Conservation (phyloP, 1,140 invertebrate species). For the Brachionus calyciflorus region DNA sequence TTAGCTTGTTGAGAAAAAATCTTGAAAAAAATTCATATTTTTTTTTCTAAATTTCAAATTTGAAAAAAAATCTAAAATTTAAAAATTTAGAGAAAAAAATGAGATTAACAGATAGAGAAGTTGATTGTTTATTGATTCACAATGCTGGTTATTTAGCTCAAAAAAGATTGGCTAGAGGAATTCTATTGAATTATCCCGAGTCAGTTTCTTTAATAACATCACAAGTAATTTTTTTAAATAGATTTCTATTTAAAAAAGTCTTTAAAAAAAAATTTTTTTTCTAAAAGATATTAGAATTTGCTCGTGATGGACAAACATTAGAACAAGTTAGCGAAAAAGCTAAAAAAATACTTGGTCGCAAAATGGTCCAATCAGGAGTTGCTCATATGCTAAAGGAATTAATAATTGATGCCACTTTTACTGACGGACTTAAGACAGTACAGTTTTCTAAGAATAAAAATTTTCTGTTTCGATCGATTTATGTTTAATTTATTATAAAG, state of each 20-base stretch:
- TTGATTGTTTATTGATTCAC: conserved; percentile 56
- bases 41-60: neutral
- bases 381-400: conserved; percentile 55
- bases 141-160: conserved; percentile 58
- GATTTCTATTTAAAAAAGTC: neutral
- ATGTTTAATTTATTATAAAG: conserved; percentile 51
- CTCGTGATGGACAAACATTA: conserved; percentile 55
- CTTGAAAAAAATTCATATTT: no score
- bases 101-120: conserved; percentile 55
- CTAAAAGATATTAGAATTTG: conserved; percentile 55
- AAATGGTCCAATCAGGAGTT: conserved; percentile 57
- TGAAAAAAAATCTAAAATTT: neutral
- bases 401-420: conserved; percentile 59
- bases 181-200: conserved; percentile 58
- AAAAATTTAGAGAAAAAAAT: conserved; percentile 49
- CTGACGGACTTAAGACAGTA: conserved; percentile 60
- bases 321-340: conserved; percentile 56
- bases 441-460: neutral
- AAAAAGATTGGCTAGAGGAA: conserved; percentile 56
- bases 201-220: conserved; percentile 55
- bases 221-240: conserved; percentile 52
- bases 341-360: conserved; percentile 53
- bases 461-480: neutral
- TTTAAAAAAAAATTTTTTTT: conserved; percentile 36
- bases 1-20: no score